Evolutionary conservation across 2,797 vertebrate species (phyloP).

Genomic region (Scolopax rusticola): DNA sequence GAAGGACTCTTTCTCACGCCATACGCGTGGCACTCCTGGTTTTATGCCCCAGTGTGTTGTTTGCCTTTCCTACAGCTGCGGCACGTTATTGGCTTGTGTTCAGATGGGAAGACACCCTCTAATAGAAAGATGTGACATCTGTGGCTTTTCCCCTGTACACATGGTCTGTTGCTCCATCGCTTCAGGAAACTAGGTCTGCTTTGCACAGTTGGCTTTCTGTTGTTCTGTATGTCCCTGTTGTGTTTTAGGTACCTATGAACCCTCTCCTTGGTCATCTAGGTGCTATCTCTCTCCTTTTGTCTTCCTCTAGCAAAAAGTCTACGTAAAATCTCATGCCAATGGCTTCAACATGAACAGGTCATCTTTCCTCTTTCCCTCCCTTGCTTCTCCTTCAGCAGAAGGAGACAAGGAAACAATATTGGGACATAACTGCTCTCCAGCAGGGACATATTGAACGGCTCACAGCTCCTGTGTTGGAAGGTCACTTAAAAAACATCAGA

Average conservation of each 20-base stretch:
- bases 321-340: not conserved
- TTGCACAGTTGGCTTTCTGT: not conserved
- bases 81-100: not conserved
- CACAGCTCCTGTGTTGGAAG: not conserved
- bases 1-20: not conserved
- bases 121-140: not conserved
- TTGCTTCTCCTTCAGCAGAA: rapidly evolving
- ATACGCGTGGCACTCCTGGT: rapidly evolving
- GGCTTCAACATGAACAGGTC: not conserved
- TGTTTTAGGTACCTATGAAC: not conserved
- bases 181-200: not conserved
- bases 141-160: not conserved
- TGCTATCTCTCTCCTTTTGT: not conserved
- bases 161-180: rapidly evolving
- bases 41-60: not conserved
- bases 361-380: not conserved
- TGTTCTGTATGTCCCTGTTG: not conserved
- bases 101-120: not conserved
- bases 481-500: not conserved
- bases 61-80: not conserved
- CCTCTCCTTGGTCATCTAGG: not conserved
- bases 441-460: not conserved
- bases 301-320: not conserved
- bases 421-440: not conserved
- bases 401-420: not conserved